phyloP scores from a whole-genome alignment of 1,140 invertebrate species.

The Bombus waltoni region DNA sequence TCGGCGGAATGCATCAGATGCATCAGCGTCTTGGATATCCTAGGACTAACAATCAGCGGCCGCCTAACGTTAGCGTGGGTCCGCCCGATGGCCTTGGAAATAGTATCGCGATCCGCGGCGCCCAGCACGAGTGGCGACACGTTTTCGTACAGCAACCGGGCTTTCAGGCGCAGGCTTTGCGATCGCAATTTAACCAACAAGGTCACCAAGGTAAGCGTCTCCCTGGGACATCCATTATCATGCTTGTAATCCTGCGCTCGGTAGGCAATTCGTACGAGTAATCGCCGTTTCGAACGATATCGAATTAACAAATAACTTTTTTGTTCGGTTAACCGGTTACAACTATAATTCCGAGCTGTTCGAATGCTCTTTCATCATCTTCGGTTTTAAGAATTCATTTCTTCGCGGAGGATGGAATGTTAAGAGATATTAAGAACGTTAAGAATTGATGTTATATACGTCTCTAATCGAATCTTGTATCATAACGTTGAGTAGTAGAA shows the following conservation, averaged over 20 bases:
- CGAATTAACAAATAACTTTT: background rate
- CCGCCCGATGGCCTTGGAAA: conserved; percentile 79
- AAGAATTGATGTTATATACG: background rate
- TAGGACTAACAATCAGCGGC: conserved; percentile 82
- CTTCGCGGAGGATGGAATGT: background rate
- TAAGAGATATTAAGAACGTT: background rate
- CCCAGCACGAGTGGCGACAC: conserved; percentile 87
- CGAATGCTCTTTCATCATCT: background rate
- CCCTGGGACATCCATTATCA: background rate
- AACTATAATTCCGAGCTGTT: background rate
- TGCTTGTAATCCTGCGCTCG: background rate
- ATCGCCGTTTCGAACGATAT: background rate
- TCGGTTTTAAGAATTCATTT: background rate
- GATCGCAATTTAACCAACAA: conserved; percentile 86
- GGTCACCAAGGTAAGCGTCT: conserved; percentile 85
- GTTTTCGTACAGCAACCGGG: conserved; percentile 87
- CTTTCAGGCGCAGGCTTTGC: conserved; percentile 83
- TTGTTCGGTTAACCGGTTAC: background rate
- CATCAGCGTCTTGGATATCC: conserved; percentile 82
- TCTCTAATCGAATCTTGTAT: background rate
- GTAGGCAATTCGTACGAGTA: background rate
- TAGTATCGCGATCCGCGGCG: conserved; percentile 76
- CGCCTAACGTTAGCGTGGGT: conserved; percentile 84
- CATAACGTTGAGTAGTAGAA: too few species aligned
- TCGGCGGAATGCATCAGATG: conserved; percentile 82